Conservation (phyloP, 2,113 vertebrate genomes). For the Acrocephalus kingi region DNA sequence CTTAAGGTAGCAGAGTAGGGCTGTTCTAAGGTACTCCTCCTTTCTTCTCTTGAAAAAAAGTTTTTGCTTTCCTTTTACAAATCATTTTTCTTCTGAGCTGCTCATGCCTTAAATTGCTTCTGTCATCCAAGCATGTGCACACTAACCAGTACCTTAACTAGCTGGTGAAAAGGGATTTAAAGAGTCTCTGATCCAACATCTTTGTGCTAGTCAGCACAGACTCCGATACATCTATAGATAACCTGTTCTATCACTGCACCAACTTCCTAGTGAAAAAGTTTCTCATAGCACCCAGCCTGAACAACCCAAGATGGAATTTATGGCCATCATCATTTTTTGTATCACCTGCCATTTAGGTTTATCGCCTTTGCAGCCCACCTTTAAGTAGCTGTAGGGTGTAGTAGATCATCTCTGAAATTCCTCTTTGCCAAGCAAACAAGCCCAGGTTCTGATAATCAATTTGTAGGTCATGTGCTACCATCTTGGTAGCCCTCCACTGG, state of each 20-base stretch:
- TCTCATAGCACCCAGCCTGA: neutral
- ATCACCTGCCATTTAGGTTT: neutral
- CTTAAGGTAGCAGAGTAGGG: neutral
- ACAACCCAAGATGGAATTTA: neutral
- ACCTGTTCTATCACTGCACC: neutral
- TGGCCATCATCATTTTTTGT: neutral
- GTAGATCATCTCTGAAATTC: neutral
- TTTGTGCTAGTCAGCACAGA: neutral
- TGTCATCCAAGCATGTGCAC: neutral
- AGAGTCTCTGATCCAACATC: neutral
- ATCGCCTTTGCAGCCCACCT: neutral
- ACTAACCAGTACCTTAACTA: neutral
- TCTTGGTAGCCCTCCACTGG: neutral
- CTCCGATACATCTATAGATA: neutral
- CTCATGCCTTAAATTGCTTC: neutral
- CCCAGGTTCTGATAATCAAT: neutral
- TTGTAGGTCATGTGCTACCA: neutral
- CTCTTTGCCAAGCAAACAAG: neutral
- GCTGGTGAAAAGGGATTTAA: neutral
- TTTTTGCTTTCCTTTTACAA: neutral
- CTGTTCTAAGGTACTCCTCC: neutral
- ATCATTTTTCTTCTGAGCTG: neutral
- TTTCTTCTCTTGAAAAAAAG: neutral
- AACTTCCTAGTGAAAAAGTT: neutral
- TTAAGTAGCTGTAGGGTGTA: neutral